Conservation (phyloP, 2,797 vertebrate species). For the Neostethus bicornis region DNA sequence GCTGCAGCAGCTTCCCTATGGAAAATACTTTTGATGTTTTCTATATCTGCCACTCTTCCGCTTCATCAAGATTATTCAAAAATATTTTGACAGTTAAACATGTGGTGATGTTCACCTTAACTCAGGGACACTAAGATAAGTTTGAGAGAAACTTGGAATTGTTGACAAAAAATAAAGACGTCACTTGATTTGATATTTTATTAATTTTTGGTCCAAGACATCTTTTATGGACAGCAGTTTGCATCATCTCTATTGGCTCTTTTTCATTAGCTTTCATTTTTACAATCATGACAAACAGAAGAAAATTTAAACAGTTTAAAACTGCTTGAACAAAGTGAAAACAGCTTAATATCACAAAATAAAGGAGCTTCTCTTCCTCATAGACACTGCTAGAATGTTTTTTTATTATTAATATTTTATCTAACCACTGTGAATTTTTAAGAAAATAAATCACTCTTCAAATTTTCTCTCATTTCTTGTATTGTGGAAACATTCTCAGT, state of each 20-base stretch:
- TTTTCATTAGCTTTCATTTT: background rate
- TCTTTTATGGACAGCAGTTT: background rate
- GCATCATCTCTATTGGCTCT: background rate
- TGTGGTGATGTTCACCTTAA: conserved; percentile 61
- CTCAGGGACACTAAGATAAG: conserved; percentile 44
- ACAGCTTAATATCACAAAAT: background rate
- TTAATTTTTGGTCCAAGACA: conserved; percentile 8
- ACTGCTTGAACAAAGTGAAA: too few species aligned
- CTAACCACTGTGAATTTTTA: background rate
- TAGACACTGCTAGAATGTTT: background rate
- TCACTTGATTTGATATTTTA: conserved; percentile 19
- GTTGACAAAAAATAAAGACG: background rate
- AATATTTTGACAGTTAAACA: conserved; percentile 75
- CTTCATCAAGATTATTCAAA: conserved; percentile 70
- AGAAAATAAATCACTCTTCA: background rate
- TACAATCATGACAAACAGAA: background rate
- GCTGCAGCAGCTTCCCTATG: conserved; percentile 73
- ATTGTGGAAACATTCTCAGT: background rate
- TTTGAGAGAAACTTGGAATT: conserved; percentile 27
- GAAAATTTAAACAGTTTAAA: too few species aligned
- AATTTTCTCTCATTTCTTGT: background rate
- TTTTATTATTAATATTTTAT: background rate
- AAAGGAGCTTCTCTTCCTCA: background rate
- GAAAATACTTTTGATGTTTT: conserved; percentile 73
- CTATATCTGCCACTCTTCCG: conserved; percentile 75